These are phyloP conservation scores for Drosophila dives DNA, from an alignment of 2,888 invertebrate species.

Conservation along the genomic window DNA sequence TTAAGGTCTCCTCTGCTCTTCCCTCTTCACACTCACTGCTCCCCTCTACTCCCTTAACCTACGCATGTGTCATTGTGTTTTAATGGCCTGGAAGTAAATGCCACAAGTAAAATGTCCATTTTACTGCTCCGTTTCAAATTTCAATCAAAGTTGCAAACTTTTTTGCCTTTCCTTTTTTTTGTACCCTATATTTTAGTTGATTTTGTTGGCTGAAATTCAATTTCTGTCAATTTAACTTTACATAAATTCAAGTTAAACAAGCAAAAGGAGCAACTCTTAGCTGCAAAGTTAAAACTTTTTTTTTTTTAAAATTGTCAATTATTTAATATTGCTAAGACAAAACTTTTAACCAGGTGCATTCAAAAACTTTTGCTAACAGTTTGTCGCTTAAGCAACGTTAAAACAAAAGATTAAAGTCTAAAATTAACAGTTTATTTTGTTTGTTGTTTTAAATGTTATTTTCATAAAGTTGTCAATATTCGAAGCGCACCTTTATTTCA, in stretches of 20 bases:
- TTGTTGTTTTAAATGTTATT: not conserved
- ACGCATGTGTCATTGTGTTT: slow-evolving; percentile 50
- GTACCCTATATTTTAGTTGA: not conserved
- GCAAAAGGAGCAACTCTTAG: slow-evolving; percentile 8
- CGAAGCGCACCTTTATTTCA: slow-evolving; percentile 5
- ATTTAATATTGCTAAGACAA: slow-evolving; percentile 32
- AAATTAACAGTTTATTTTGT: not conserved
- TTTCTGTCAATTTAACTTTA: slow-evolving; percentile 47
- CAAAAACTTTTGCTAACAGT: not conserved
- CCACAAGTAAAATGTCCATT: slow-evolving; percentile 28
- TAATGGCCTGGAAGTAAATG: slow-evolving; percentile 60
- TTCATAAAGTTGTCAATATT: slow-evolving; percentile 4
- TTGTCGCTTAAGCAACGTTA: not conserved
- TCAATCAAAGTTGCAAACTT: slow-evolving; percentile 58
- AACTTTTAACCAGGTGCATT: slow-evolving; percentile 19
- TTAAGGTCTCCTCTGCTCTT: slow-evolving; percentile 34
- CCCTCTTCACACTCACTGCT: not conserved
- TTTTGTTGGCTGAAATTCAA: slow-evolving; percentile 32
- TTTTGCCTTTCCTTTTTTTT: slow-evolving; percentile 2
- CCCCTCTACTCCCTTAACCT: slow-evolving; percentile 1
- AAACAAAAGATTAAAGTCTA: no score
- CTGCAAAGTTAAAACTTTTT: slow-evolving; percentile 10
- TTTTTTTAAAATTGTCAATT: slow-evolving; percentile 26
- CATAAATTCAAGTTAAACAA: slow-evolving; percentile 42
- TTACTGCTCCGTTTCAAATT: slow-evolving; percentile 37